Conservation (phyloP, 2,113 vertebrate species). For the Engraulis encrasicolus region DNA sequence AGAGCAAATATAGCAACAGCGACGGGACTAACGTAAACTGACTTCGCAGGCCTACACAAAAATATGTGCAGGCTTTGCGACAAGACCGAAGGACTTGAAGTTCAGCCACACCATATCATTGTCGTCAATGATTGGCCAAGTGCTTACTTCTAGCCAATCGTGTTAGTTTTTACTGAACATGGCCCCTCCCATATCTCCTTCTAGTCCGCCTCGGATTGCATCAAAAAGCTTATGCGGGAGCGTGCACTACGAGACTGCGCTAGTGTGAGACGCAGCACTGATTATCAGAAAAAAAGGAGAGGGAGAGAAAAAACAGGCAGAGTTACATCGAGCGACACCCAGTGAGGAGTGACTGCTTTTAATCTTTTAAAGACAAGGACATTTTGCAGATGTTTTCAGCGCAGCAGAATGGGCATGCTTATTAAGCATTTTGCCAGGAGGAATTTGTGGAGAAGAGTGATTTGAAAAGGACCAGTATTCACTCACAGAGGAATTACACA, state of each 20-base stretch:
- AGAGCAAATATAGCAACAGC: not conserved
- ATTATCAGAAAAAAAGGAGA: conserved; percentile 64
- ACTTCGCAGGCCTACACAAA: not conserved
- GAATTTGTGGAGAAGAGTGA: conserved; percentile 42
- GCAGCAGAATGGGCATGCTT: conserved; percentile 40
- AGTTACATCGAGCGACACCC: conserved; percentile 61
- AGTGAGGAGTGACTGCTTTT: conserved; percentile 41
- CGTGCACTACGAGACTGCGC: conserved; percentile 61
- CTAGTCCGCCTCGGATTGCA: conserved; percentile 15
- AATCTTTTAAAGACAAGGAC: conserved; percentile 41
- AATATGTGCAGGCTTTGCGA: conserved; percentile 54
- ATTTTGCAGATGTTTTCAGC: conserved; percentile 19
- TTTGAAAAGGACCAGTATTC: conserved; percentile 24
- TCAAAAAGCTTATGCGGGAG: conserved; percentile 55
- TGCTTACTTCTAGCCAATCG: conserved; percentile 6
- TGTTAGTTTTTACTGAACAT: not conserved
- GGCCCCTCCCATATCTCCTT: conserved; percentile 17
- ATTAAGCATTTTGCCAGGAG: conserved; percentile 34
- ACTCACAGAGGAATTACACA: conserved; percentile 61
- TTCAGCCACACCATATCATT: not conserved
- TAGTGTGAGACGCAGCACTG: conserved; percentile 67
- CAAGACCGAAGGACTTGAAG: conserved; percentile 46
- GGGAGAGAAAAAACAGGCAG: conserved; percentile 21
- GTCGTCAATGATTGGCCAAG: conserved; percentile 44
- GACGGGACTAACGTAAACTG: conserved; percentile 3